Base-by-base conservation (phyloP, 2,113 vertebrate genomes). In the Chamaetylas fuelleborni region DNA sequence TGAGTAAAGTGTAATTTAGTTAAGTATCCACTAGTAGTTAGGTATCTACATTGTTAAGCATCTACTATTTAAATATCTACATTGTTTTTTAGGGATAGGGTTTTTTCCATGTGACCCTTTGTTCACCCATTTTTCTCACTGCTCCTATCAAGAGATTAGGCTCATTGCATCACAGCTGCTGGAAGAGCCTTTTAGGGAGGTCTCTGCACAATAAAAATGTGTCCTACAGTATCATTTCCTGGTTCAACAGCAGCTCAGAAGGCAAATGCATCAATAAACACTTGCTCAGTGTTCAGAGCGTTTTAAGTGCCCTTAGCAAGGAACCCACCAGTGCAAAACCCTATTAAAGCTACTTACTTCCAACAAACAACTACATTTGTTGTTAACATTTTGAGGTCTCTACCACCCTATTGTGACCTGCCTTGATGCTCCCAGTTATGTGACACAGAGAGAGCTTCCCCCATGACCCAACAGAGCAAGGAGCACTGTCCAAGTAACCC, bases 381-480 rank as follows among this genome's bases (percentile, higher is more conserved):
- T 19, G 38, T 56, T 73, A 80, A 54, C 14, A 36, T n/a, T 70
- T 54, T 2, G 18, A 61, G 15, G 25, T 34, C 34, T 71, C 56
- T 76, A 61, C 24, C 54, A 76, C 48, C 11, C n/a, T 47, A 16
- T 8, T 22, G 18, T 2, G 2, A 56, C 45, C 20, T 77, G 53
- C 36, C 42, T 51, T 56, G 36, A 36, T 31, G 17, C 25, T 56
- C 17, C 25, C 8, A 73, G 24, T 40, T 58, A 54, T 1, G 1
- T 4, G 29, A 67, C 23, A 74, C 36, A 67, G 20, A 29, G 6
- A 87, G 40, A 38, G 9, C 36, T 53, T 54, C 36, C 16, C 9
- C 9, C 19, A 58, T 0, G 0, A 17, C 13, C 33, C 66, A 58
- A 64, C 0, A 34, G 28, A 70, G 54, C 19, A 72, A 90, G n/a